A percentile compares a stretch with the other conserved stretches of the same genome.
phyloP scores from a whole-genome alignment of 2,888 invertebrate species.

The Diabrotica balteata region DNA sequence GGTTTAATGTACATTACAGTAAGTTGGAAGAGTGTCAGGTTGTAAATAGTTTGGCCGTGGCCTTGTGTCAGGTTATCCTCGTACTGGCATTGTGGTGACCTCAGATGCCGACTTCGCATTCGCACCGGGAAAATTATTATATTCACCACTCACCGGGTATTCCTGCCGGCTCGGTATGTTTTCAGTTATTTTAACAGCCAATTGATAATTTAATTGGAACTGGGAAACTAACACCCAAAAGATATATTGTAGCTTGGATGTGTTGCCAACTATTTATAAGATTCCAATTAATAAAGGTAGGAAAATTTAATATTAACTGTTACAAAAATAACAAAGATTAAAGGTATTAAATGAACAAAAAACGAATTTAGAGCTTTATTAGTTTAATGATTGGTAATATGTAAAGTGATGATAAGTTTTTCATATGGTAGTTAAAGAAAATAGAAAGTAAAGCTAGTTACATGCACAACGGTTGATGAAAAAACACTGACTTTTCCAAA shows the following conservation, averaged over 20 bases:
- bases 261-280: too few species aligned
- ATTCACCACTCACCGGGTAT: conserved; percentile 5
- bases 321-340: too few species aligned
- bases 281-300: too few species aligned
- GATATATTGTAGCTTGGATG: not conserved
- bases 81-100: conserved; percentile 41
- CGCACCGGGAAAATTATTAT: conserved; percentile 10
- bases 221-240: not conserved
- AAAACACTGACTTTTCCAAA: too few species aligned
- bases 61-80: conserved; percentile 44
- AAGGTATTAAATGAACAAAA: too few species aligned
- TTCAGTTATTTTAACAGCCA: not conserved
- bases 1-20: conserved; percentile 32
- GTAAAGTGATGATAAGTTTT: too few species aligned
- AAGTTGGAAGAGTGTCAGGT: conserved; percentile 48
- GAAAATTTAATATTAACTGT: too few species aligned
- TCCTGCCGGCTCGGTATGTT: not conserved
- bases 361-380: too few species aligned
- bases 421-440: too few species aligned
- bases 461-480: too few species aligned
- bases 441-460: too few species aligned
- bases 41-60: conserved; percentile 49
- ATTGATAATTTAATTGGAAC: not conserved
- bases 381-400: too few species aligned
- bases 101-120: conserved; percentile 37